Conservation (phyloP, 2,113 vertebrate genomes). For the Brienomyrus longianalis region DNA sequence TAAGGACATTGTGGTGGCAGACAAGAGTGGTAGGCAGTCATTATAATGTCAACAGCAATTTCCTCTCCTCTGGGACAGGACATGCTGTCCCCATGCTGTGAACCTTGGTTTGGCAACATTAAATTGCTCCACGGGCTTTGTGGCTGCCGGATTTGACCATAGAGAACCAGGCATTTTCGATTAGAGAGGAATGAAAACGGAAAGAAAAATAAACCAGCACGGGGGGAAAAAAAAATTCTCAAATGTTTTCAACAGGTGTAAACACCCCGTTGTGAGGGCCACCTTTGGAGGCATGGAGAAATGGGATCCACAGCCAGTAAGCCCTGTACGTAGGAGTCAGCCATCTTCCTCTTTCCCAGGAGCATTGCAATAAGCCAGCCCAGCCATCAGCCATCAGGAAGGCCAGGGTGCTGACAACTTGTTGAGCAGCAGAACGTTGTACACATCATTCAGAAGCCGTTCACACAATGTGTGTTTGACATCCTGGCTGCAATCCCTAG, state of each 20-base stretch:
- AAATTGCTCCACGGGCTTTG: neutral
- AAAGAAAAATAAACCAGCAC: neutral
- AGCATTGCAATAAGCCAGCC: neutral
- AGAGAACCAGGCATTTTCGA: neutral
- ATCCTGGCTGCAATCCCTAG: neutral
- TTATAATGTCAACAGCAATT: neutral
- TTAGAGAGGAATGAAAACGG: neutral
- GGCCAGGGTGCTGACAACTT: neutral
- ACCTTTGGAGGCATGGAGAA: neutral
- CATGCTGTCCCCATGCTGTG: neutral
- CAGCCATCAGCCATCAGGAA: neutral
- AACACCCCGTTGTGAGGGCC: neutral
- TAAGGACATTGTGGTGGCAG: neutral
- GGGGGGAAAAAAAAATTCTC: neutral
- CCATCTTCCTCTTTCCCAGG: neutral
- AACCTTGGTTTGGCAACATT: neutral
- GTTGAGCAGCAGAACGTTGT: neutral
- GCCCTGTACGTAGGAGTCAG: neutral
- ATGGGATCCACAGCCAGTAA: neutral
- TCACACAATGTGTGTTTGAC: conserved; percentile 10
- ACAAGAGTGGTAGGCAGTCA: neutral
- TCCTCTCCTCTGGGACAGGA: neutral
- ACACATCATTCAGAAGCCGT: neutral
- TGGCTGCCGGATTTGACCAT: neutral
- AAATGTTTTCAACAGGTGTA: neutral